Percentiles rank a stretch among this genome's conserved stretches.
phyloP scores from a whole-genome alignment of 2,113 vertebrate species.

The Ophthalmolycus amberensis region DNA sequence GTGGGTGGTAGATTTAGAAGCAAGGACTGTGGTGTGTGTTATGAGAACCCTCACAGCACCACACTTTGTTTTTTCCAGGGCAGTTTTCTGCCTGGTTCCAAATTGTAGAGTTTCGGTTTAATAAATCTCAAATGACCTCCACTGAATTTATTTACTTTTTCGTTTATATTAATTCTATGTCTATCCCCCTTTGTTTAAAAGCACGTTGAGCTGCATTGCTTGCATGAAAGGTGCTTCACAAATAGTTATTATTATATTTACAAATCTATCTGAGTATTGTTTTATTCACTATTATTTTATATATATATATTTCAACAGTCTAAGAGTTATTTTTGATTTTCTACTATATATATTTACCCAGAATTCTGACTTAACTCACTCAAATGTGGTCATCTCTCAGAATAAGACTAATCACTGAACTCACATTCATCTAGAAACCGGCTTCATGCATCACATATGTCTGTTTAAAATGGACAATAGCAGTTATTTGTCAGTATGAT shows the following conservation, averaged over 20 bases:
- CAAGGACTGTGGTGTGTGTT: neutral
- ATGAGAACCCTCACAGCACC: too few relatives aligned
- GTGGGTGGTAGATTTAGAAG: neutral
- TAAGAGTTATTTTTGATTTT: neutral
- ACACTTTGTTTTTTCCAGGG: neutral
- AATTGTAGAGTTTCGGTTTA: neutral
- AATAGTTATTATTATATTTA: neutral
- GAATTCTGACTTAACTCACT: neutral
- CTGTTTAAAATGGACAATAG: neutral
- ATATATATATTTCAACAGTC: neutral
- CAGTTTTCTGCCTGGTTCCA: neutral
- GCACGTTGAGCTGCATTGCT: neutral
- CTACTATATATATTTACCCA: neutral
- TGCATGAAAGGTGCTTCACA: neutral
- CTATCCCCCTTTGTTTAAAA: neutral
- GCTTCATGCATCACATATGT: neutral
- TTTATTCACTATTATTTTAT: neutral
- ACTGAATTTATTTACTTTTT: neutral
- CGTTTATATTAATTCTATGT: neutral
- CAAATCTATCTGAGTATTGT: neutral
- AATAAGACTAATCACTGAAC: neutral
- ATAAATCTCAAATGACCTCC: neutral
- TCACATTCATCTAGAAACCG: neutral
- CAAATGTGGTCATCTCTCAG: neutral
- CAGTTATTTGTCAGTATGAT: neutral